Percentiles rank a stretch among this genome's conserved stretches.
Conservation (phyloP, 2,888 invertebrate genomes). For the Lasioglossum lativentre region DNA sequence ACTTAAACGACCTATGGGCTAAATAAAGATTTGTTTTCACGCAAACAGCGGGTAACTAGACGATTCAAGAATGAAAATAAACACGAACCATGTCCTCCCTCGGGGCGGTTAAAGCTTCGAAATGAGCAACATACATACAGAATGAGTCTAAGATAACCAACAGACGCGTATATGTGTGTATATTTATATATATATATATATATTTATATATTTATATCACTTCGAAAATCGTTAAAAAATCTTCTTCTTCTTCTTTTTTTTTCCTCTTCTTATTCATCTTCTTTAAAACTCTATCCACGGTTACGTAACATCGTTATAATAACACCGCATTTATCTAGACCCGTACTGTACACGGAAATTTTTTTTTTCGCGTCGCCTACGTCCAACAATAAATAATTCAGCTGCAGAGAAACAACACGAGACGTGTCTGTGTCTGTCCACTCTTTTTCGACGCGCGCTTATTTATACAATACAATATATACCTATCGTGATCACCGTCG, state of each 20-base stretch:
- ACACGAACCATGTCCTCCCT: constrained; percentile 38
- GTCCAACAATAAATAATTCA: constrained; percentile 61
- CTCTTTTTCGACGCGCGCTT: constrained; percentile 37
- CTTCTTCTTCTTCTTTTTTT: not conserved
- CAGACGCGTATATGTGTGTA: constrained; percentile 42
- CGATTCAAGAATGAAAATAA: constrained; percentile 43
- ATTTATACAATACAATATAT: constrained; percentile 24
- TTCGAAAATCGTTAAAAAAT: constrained; percentile 43
- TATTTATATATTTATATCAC: constrained; percentile 32
- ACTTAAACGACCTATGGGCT: constrained; percentile 57
- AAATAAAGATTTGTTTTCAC: constrained; percentile 46
- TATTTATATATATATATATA: constrained; percentile 11
- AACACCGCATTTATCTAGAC: constrained; percentile 56
- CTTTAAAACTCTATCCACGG: constrained; percentile 51
- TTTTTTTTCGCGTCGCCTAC: constrained; percentile 26
- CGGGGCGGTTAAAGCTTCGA: constrained; percentile 60
- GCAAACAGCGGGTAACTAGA: constrained; percentile 58
- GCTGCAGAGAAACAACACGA: constrained; percentile 35
- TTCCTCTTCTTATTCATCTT: not conserved
- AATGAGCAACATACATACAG: constrained; percentile 63
- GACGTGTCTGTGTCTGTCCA: constrained; percentile 7
- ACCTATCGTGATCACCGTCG: constrained; percentile 16
- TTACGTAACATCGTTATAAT: constrained; percentile 54
- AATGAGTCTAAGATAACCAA: constrained; percentile 59
- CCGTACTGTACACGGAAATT: constrained; percentile 55